phyloP scores from a whole-genome alignment of 2,888 invertebrate species.

The Lingula anatina region DNA sequence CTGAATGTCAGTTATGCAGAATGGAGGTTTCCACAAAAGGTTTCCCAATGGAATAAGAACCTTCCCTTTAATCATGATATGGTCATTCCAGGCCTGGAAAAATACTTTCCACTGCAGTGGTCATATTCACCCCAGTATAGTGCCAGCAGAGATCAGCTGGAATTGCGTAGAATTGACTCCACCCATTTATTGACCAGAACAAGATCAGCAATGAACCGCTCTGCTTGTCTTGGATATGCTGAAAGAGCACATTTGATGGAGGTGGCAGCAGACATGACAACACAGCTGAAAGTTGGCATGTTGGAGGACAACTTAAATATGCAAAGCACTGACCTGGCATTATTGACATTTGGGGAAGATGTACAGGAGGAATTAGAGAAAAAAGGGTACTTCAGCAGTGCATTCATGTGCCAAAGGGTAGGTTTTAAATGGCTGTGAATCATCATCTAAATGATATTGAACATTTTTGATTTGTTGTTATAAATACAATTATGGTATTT shows the following conservation, averaged over 20 bases:
- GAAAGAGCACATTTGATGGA: not conserved
- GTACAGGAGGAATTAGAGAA: not conserved
- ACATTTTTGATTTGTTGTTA: no score
- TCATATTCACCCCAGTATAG: not conserved
- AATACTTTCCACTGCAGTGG: not conserved
- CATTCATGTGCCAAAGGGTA: not conserved
- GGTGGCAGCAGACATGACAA: not conserved
- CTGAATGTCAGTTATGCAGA: not conserved
- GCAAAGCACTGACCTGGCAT: not conserved
- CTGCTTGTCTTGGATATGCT: not conserved
- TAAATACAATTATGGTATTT: no score
- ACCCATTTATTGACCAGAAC: not conserved
- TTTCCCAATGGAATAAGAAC: not conserved
- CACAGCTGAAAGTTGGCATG: not conserved
- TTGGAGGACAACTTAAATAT: not conserved
- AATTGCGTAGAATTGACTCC: not conserved
- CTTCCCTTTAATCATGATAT: not conserved
- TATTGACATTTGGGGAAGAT: not conserved
- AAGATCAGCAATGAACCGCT: not conserved
- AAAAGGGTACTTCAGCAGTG: not conserved
- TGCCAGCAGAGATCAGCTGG: not conserved
- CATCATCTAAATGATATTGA: no score
- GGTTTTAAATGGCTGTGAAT: no score
- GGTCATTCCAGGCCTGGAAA: not conserved
- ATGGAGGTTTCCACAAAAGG: not conserved